Percentiles rank a stretch among this genome's conserved stretches.
Evolutionary conservation across 2,797 vertebrate genomes (phyloP).

Genomic region (Capromys pilorides): DNA sequence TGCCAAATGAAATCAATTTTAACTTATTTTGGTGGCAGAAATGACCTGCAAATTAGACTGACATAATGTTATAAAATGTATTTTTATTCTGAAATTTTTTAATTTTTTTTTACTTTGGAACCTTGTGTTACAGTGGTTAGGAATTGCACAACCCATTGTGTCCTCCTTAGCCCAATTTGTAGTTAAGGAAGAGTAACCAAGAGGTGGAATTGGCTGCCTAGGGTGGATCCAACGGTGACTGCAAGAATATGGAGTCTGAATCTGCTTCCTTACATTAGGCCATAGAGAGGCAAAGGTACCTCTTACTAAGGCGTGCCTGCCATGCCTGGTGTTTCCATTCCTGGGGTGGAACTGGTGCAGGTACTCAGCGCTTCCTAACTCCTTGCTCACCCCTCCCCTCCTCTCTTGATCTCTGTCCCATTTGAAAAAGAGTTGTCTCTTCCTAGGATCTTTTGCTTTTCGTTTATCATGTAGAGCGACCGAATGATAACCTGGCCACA

Average conservation of each 20-base stretch:
- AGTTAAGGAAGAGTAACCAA: background rate
- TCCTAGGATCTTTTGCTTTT: background rate
- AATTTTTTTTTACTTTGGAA: background rate
- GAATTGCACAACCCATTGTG: background rate
- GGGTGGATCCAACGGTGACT: background rate
- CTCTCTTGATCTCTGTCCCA: background rate
- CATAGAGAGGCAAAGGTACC: background rate
- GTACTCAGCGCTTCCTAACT: background rate
- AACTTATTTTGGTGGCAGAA: slow-evolving; percentile 6
- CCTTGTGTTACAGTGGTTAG: background rate
- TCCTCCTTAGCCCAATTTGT: background rate
- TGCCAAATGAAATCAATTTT: background rate
- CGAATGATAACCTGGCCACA: background rate
- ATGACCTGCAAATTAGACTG: background rate
- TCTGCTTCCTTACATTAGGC: background rate
- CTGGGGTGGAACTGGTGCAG: background rate
- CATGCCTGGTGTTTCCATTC: background rate
- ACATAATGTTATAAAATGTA: background rate
- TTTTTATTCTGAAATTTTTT: background rate
- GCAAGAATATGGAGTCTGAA: background rate
- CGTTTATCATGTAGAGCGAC: background rate
- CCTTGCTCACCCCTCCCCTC: background rate
- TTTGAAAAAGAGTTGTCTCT: background rate
- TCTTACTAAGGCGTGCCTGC: background rate
- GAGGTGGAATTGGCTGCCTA: background rate